Percentiles rank a stretch among this genome's conserved stretches.
Evolutionary conservation across 2,113 vertebrate species (phyloP).

Genomic region (Centropristis striata): DNA sequence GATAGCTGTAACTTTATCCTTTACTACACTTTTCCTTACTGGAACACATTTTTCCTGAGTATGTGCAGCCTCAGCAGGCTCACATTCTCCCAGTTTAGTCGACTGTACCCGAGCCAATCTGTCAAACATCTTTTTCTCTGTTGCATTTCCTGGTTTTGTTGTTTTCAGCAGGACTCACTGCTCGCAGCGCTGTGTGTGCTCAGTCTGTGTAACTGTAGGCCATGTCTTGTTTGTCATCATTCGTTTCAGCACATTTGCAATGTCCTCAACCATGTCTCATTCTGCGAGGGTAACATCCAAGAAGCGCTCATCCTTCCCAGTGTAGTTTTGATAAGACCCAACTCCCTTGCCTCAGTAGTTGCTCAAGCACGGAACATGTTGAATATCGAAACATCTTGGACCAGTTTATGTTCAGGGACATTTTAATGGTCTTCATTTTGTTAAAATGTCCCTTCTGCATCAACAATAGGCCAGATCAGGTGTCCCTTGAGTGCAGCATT

Average conservation of each 20-base stretch:
- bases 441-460: not conserved
- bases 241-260: slow-evolving; percentile 30
- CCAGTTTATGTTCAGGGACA: not conserved
- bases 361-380: not conserved
- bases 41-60: not conserved
- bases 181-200: slow-evolving; percentile 11
- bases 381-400: not conserved
- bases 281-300: not conserved
- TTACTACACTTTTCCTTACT: not conserved
- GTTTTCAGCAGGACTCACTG: slow-evolving; percentile 6
- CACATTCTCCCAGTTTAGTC: slow-evolving; percentile 35
- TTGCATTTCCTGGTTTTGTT: slow-evolving; percentile 15
- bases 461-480: not conserved
- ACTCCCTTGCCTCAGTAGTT: not conserved
- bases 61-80: slow-evolving; percentile 10
- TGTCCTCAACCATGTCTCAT: slow-evolving; percentile 12
- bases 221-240: slow-evolving; percentile 43
- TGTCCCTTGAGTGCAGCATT: not conserved
- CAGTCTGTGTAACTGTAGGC: slow-evolving; percentile 13
- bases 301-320: not conserved
- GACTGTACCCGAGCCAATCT: not conserved
- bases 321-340: slow-evolving; percentile 6
- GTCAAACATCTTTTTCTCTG: slow-evolving; percentile 17
- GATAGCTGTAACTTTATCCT: slow-evolving; percentile 21
- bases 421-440: not conserved